Evolutionary conservation across 2,888 invertebrate genomes (phyloP).

Genomic region (Temnothorax unifasciatus): DNA sequence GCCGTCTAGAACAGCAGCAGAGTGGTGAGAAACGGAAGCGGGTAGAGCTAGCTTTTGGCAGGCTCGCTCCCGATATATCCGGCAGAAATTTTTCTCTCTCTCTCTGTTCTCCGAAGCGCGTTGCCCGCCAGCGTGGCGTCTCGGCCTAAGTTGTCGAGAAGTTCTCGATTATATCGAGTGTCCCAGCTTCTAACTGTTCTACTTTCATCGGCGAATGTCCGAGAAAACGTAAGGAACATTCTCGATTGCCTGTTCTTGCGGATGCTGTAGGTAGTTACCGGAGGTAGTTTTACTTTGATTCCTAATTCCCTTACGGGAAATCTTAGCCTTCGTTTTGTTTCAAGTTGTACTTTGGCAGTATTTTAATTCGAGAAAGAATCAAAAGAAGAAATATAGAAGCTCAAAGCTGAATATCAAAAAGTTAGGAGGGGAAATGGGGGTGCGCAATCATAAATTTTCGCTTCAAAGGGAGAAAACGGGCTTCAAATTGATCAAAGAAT

Average conservation of each 20-base stretch:
- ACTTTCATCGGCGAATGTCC: slow-evolving; percentile 31
- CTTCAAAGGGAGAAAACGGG: neutral
- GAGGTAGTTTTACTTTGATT: neutral
- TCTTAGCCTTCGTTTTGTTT: neutral
- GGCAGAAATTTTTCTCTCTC: slow-evolving; percentile 38
- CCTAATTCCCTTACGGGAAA: slow-evolving; percentile 3
- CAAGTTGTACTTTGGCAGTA: slow-evolving; percentile 18
- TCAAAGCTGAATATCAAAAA: neutral
- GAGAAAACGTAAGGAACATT: slow-evolving; percentile 17
- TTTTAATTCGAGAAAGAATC: slow-evolving; percentile 9
- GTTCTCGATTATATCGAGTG: slow-evolving; percentile 47
- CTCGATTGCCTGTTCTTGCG: slow-evolving; percentile 8
- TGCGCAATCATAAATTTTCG: neutral
- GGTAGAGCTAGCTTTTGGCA: slow-evolving; percentile 47
- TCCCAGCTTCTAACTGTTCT: neutral
- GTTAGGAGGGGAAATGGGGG: neutral
- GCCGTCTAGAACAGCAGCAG: slow-evolving; percentile 31
- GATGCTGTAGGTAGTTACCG: neutral
- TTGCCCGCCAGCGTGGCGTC: slow-evolving; percentile 41
- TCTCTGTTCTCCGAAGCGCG: neutral
- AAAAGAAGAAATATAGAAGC: neutral
- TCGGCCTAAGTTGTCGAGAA: slow-evolving; percentile 43
- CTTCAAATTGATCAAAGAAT: slow-evolving; percentile 6
- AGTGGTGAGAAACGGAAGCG: slow-evolving; percentile 39
- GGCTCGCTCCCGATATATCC: slow-evolving; percentile 27